Evolutionary conservation across 2,797 vertebrate genomes (phyloP), one percentile per base, ranked within the genome.

Genomic region (Acipenser oxyrinchus): DNA sequence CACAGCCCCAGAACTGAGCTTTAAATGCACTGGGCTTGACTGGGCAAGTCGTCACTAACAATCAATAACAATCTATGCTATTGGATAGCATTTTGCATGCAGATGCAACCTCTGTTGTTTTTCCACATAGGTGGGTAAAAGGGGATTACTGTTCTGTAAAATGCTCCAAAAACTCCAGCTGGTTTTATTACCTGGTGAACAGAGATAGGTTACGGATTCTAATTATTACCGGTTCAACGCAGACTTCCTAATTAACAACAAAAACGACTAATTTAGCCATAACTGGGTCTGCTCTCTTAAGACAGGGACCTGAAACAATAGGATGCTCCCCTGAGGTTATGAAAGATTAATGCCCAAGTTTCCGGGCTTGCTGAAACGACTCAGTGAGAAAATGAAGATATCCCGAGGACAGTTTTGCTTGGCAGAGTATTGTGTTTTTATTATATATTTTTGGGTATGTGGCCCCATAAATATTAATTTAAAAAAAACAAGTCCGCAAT

Each of bases 171-270:
- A 37, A 37, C 49, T 52, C 48, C 64, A 9, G 48, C 51, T 13
- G 67, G 48, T 48, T 49, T 58, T 62, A 65, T 69, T 68, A 66
- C 48, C 66, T 9, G 10, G 49, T 63, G 65, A 68, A 13, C n/a
- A 68, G 68, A 11, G 62, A 63, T 66, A 62, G 64, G 64, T 66
- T 67, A 67, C 48, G 12, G 65, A 48, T 68, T 55, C 64, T 70
- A 69, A 76, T 74, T 66, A 51, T 66, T 12, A 48, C 15, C 57
- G 51, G 59, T 63, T 71, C 49, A 50, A n/a, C 64, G 48, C 62
- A 65, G 53, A 37, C 57, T 63, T 59, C 6, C 37, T 63, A 49
- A 52, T 68, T 18, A 18, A 18, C 66, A 71, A 70, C 23, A 70
- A 65, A 70, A 70, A 4, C 57, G 49, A 58, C 66, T 68, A 66